phyloP scores from a whole-genome alignment of 2,888 invertebrate genomes.

The Lottia gigantea region DNA sequence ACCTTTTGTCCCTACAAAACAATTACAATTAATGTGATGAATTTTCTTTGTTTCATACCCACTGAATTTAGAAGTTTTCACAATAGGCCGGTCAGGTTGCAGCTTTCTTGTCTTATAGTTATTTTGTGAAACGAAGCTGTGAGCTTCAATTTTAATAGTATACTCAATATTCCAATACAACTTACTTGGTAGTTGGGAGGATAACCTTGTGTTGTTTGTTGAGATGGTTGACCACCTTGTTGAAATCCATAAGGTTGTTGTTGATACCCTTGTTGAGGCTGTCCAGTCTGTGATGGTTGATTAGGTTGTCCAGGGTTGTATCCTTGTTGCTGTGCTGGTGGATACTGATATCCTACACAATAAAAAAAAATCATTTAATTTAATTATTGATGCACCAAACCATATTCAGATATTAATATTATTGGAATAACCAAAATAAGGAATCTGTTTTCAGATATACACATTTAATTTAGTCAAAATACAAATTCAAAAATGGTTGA shows the following conservation, averaged over 20 bases:
- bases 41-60: too few species aligned
- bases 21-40: neutral
- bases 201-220: slow-evolving; percentile 18
- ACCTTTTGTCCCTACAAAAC: slow-evolving; percentile 11
- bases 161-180: too few species aligned
- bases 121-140: too few species aligned
- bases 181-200: slow-evolving; percentile 8
- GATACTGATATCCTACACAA: neutral
- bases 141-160: too few species aligned
- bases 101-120: too few species aligned
- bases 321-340: slow-evolving; percentile 8
- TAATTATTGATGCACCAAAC: too few species aligned
- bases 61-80: too few species aligned
- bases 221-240: slow-evolving; percentile 27
- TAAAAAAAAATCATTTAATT: neutral
- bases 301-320: slow-evolving; percentile 11
- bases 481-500: too few species aligned
- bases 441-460: too few species aligned
- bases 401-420: too few species aligned
- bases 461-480: too few species aligned
- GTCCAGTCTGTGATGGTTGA: slow-evolving; percentile 17
- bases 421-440: too few species aligned
- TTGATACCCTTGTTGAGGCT: slow-evolving; percentile 19
- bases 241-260: slow-evolving; percentile 19
- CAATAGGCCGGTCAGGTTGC: neutral